Evolutionary conservation across 2,113 vertebrate species (phyloP).

Genomic region (Solea solea): DNA sequence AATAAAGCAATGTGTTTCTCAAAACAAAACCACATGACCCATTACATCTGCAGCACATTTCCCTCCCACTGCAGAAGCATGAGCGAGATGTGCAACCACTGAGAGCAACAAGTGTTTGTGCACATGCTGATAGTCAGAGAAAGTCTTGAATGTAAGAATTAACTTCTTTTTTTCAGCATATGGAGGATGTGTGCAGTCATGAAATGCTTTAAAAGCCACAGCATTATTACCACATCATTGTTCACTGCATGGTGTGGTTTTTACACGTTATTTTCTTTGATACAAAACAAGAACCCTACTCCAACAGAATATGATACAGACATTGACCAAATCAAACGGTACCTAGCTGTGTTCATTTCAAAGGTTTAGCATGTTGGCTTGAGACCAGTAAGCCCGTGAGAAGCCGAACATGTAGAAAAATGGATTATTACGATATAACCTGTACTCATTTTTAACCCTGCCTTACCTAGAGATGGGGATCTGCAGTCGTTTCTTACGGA

Average conservation of each 20-base stretch:
- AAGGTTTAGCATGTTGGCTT: background rate
- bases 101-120: constrained; percentile 21
- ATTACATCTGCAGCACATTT: constrained; percentile 33
- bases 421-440: background rate
- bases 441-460: background rate
- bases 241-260: background rate
- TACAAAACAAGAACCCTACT: constrained; percentile 31
- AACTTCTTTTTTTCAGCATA: background rate
- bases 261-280: constrained; percentile 33
- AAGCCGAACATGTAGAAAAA: background rate
- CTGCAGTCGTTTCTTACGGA: constrained; percentile 80
- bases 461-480: constrained; percentile 82
- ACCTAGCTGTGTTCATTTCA: background rate
- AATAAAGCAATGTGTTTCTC: constrained; percentile 37
- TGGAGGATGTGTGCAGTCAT: background rate
- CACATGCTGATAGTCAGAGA: background rate
- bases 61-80: constrained; percentile 28
- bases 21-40: constrained; percentile 76
- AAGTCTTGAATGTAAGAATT: background rate
- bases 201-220: background rate
- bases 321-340: background rate
- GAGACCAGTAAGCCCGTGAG: background rate
- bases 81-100: constrained; percentile 12
- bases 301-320: constrained; percentile 4
- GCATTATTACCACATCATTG: constrained; percentile 5